Evolutionary conservation across 1,140 invertebrate species (phyloP).

Genomic region (Eriocheir sinensis): DNA sequence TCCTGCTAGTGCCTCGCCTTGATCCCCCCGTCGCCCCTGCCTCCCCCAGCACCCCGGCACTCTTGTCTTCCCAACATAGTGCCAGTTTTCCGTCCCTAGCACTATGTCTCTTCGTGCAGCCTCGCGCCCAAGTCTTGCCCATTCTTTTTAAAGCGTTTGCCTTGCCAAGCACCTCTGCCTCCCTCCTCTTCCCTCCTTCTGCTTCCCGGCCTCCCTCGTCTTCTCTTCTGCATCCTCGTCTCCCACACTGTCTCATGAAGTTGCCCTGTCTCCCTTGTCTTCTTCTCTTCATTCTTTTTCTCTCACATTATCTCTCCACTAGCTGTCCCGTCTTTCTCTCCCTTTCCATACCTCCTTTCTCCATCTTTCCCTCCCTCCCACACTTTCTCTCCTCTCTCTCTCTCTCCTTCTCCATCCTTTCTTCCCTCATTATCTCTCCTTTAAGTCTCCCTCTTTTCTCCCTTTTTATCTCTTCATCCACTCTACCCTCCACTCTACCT

Average conservation of each 20-base stretch:
- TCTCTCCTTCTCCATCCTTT: too few species aligned
- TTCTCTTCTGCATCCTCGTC: background rate
- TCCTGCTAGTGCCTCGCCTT: background rate
- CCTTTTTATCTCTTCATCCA: too few species aligned
- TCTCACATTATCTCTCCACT: background rate
- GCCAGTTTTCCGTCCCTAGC: background rate
- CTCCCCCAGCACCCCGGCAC: background rate
- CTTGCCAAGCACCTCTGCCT: background rate
- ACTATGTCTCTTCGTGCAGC: background rate
- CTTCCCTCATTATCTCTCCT: too few species aligned
- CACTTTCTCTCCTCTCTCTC: too few species aligned
- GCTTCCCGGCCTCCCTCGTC: background rate
- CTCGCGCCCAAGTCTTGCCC: background rate
- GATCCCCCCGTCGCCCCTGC: background rate
- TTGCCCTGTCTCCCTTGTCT: too few species aligned
- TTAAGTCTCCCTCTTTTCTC: too few species aligned
- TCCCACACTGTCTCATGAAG: too few species aligned
- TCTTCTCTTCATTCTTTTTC: background rate
- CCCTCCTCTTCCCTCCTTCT: background rate
- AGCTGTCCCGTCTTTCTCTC: background rate
- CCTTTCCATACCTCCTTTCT: too few species aligned
- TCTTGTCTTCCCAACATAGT: background rate
- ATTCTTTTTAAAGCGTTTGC: background rate
- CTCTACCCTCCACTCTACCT: too few species aligned
- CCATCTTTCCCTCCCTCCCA: too few species aligned